Conservation (phyloP, 1,140 invertebrate species). For the Drosophila sucinea region DNA sequence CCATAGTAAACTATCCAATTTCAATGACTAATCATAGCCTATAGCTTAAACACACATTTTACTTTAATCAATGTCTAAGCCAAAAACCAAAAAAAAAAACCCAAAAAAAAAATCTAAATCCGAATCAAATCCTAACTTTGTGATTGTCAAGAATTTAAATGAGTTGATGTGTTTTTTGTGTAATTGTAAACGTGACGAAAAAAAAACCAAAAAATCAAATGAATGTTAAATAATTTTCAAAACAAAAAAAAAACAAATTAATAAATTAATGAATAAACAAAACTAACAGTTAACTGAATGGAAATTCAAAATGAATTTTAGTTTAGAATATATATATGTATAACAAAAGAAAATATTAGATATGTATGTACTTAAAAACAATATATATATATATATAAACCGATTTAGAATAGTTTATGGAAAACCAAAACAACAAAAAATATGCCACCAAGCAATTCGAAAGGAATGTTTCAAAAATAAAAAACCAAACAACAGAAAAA, state of each 20-base stretch:
- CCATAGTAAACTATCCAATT: neutral
- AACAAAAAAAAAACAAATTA: slow-evolving; percentile 1
- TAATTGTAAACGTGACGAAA: neutral
- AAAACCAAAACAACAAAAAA: slow-evolving; percentile 1
- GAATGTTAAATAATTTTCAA: slow-evolving; percentile 50
- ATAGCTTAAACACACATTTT: slow-evolving; percentile 9
- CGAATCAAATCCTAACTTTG: slow-evolving; percentile 75
- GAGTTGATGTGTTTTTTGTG: slow-evolving; percentile 32
- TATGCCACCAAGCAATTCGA: slow-evolving; percentile 30
- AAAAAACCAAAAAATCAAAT: slow-evolving; percentile 11
- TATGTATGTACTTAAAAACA: slow-evolving; percentile 36
- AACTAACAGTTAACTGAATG: slow-evolving; percentile 34
- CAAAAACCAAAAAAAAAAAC: slow-evolving; percentile 12
- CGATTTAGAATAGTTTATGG: slow-evolving; percentile 28
- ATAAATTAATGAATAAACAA: slow-evolving; percentile 48
- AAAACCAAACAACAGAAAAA: neutral
- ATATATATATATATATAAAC: neutral
- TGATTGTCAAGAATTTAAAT: slow-evolving; percentile 80
- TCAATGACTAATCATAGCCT: slow-evolving; percentile 26
- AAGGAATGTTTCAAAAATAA: slow-evolving; percentile 44
- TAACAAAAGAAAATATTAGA: slow-evolving; percentile 13
- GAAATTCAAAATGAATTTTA: slow-evolving; percentile 31
- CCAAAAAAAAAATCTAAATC: slow-evolving; percentile 39
- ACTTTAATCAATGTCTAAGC: slow-evolving; percentile 38
- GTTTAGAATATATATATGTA: slow-evolving; percentile 37